Evolutionary conservation across 2,888 invertebrate genomes (phyloP), one percentile per base, ranked within the genome.

Genomic region (Neoascia interrupta): DNA sequence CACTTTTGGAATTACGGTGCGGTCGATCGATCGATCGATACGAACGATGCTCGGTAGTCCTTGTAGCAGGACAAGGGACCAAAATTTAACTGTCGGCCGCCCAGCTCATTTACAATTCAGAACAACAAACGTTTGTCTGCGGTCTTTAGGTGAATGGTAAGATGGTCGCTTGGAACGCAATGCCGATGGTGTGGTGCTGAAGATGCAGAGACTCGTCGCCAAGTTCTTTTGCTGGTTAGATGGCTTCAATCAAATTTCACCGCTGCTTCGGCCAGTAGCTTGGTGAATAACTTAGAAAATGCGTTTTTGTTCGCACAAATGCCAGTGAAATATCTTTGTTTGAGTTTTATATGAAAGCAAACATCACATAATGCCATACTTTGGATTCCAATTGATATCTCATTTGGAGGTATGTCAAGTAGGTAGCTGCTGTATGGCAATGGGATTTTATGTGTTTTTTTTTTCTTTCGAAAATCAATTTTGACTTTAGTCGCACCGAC

Each of bases 331-430:
- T 79, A 79, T 68, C 79, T 79, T 56, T 73, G 73, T 73, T 79
- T 79, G 73, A 73, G 73, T 66, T 73, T 66, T 56, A 73, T 66
- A 79, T 79, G 79, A 80, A 69, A 63, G 68, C 68, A 43, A 82
- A 81, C 81, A 81, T 82, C 82, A 82, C 74, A 80, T 80, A 82
- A 82, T 82, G 81, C 82, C 83, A 83, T 83, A 82, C 80, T 81
- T 75, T 68, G 81, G 81, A 83, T 83, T 82, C 83, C 83, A 82
- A 81, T 83, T 83, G 82, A 83, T 83, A 83, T 82, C 82, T 82
- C 81, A 82, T 82, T 82, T 81, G 82, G 81, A 76, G 81, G 63
- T 81, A 81, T 82, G 80, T 81, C 54, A 13, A 3, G 5, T 16
- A 18, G 6, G 6, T 34, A n/a, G 28, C 10, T 34, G 11, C 13